phyloP scores from a whole-genome alignment of 2,113 vertebrate genomes.

The Malaclemys terrapin region DNA sequence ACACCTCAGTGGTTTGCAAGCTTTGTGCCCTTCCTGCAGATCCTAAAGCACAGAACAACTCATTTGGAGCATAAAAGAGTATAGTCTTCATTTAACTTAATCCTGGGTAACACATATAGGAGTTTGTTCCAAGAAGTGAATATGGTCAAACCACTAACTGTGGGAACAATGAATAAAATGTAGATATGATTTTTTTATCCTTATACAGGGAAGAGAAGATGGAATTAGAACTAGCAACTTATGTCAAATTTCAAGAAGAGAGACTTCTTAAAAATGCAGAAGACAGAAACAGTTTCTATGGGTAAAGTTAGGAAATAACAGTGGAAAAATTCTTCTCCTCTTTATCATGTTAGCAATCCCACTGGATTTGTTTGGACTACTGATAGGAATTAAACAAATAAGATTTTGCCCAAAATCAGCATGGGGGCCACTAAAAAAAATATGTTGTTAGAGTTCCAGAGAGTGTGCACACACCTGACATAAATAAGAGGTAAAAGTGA shows the following conservation, averaged over 20 bases:
- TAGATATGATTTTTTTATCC: not conserved
- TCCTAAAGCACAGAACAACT: accelerated
- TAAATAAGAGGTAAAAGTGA: not conserved
- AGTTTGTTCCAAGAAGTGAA: not conserved
- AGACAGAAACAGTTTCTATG: not conserved
- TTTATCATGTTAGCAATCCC: not conserved
- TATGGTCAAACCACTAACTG: not conserved
- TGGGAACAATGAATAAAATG: not conserved
- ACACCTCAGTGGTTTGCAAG: not conserved
- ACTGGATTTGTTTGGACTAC: not conserved
- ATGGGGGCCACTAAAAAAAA: not conserved
- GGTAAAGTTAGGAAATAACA: not conserved
- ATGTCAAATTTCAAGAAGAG: not conserved
- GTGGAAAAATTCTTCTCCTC: not conserved
- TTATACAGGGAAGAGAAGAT: not conserved
- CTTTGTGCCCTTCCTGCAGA: not conserved
- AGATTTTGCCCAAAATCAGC: not conserved
- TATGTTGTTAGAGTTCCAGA: not conserved
- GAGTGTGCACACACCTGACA: not conserved
- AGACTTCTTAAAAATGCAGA: not conserved
- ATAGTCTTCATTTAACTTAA: not conserved
- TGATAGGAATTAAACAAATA: not conserved
- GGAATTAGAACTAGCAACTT: not conserved
- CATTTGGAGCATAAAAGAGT: not conserved
- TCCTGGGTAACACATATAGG: not conserved